Percentiles rank a stretch among this genome's conserved stretches.
Conservation (phyloP, 2,797 vertebrate species). For the Chromobotia macracanthus region DNA sequence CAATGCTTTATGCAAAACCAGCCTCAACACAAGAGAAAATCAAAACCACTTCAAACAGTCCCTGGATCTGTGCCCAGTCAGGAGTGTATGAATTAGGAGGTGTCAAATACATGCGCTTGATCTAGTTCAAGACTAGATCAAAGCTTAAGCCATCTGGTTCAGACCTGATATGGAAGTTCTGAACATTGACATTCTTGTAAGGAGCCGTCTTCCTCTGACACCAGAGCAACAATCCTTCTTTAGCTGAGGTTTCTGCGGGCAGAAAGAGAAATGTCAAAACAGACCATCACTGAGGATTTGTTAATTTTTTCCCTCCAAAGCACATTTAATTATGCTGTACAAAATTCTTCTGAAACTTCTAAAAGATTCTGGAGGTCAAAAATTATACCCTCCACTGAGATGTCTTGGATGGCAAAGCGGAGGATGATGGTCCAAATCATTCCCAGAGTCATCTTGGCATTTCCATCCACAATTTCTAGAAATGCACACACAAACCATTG, state of each 20-base stretch:
- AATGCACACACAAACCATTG: conserved; percentile 16
- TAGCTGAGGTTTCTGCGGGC: conserved; percentile 88
- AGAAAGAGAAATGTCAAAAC: conserved; percentile 15
- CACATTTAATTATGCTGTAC: neutral
- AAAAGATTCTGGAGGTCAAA: neutral
- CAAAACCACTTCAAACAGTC: neutral
- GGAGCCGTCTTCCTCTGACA: conserved; percentile 96
- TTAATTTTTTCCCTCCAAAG: neutral
- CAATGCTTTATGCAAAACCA: conserved; percentile 13
- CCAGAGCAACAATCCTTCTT: conserved; percentile 93
- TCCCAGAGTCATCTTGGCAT: conserved; percentile 86
- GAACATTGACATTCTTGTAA: conserved; percentile 96
- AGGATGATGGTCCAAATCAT: conserved; percentile 97
- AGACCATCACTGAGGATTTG: neutral
- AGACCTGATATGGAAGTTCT: conserved; percentile 98
- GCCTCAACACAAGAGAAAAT: neutral
- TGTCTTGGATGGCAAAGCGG: conserved; percentile 94
- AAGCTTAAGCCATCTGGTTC: neutral
- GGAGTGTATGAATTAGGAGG: no score
- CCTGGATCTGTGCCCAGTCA: neutral
- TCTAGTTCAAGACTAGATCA: no score
- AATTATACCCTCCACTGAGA: conserved; percentile 89
- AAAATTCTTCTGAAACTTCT: neutral
- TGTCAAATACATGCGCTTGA: no score
- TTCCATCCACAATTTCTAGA: conserved; percentile 93